Evolutionary conservation across 2,888 invertebrate genomes (phyloP).

Genomic region (Drosophila kuntzei): DNA sequence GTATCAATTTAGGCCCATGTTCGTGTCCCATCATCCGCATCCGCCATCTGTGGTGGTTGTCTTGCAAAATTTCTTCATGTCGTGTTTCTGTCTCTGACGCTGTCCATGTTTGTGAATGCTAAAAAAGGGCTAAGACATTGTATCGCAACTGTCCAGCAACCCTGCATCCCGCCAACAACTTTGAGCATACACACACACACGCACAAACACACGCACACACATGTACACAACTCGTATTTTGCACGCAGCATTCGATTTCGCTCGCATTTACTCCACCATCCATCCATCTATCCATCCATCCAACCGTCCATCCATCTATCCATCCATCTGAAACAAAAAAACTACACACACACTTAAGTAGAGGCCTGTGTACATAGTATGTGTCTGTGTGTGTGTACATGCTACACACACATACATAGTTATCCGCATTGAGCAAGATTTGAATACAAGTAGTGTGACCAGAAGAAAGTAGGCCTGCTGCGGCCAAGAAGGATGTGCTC

Average conservation of each 20-base stretch:
- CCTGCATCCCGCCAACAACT: constrained; percentile 39
- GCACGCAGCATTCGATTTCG: constrained; percentile 62
- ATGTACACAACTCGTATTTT: constrained; percentile 32
- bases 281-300: constrained; percentile 27
- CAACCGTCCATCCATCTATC: constrained; percentile 16
- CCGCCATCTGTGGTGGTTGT: constrained; percentile 39
- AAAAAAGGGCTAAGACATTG: constrained; percentile 61
- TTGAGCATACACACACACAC: constrained; percentile 20
- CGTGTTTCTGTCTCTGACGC: constrained; percentile 17
- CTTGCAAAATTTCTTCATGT: constrained; percentile 39
- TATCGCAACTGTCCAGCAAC: constrained; percentile 37
- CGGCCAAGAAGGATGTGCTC: constrained; percentile 75
- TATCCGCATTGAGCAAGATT: constrained; percentile 52
- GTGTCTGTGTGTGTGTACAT: constrained; percentile 13
- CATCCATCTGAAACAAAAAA: constrained; percentile 36
- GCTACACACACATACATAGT: constrained; percentile 2
- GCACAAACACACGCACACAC: constrained; percentile 17
- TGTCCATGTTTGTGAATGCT: constrained; percentile 20
- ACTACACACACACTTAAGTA: constrained; percentile 20
- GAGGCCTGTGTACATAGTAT: constrained; percentile 23
- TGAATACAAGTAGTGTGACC: constrained; percentile 54
- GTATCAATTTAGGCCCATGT: constrained; percentile 8
- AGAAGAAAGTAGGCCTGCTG: constrained; percentile 75
- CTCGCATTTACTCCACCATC: constrained; percentile 54
- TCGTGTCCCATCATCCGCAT: neutral